Percentiles rank a stretch among this genome's conserved stretches.
Conservation (phyloP, 2,113 vertebrate species). For the Miniopterus natalensis region DNA sequence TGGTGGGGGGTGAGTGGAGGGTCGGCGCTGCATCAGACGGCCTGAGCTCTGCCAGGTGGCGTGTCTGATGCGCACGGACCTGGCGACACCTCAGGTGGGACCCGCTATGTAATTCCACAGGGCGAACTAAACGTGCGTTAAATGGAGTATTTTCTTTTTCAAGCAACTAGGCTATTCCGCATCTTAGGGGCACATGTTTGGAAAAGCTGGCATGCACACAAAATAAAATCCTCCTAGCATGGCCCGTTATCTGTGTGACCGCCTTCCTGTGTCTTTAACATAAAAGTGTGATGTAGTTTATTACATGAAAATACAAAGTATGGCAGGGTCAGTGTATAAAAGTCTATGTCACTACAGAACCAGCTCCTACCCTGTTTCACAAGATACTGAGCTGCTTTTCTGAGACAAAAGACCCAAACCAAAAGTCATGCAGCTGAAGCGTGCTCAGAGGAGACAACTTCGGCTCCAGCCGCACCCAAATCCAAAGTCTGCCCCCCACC, state of each 20-base stretch:
- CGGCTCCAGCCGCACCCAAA: not conserved
- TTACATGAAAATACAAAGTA: not conserved
- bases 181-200: not conserved
- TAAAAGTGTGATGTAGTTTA: not conserved
- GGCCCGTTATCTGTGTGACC: not conserved
- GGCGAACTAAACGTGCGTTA: not conserved
- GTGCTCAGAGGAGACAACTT: not conserved
- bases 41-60: not conserved
- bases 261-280: not conserved
- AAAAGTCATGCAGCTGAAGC: not conserved
- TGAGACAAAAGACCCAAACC: not conserved
- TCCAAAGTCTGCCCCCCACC: not conserved
- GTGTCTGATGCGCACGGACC: not conserved
- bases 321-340: not conserved
- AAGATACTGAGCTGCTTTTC: not conserved
- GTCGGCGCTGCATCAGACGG: not conserved
- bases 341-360: not conserved
- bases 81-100: not conserved
- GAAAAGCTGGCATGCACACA: not conserved
- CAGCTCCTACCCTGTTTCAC: not conserved
- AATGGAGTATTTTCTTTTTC: not conserved
- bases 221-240: not conserved
- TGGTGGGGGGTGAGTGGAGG: too few species aligned
- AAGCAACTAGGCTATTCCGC: not conserved
- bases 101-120: not conserved